phyloP scores from a whole-genome alignment of 2,797 vertebrate species.

The Coregonus sp. region DNA sequence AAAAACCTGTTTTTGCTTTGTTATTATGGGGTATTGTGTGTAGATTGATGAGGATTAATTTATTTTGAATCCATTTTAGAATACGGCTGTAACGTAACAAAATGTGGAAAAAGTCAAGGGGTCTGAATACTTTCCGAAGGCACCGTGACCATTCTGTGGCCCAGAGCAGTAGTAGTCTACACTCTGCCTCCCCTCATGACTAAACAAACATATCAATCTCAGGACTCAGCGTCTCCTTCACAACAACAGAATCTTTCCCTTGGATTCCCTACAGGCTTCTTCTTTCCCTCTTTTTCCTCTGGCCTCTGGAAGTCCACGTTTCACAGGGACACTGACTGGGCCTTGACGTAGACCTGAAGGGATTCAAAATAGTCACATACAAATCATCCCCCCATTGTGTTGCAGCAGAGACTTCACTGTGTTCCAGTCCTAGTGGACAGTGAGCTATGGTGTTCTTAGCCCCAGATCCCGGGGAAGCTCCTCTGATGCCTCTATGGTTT shows the following conservation, averaged over 20 bases:
- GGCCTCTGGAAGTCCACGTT: background rate
- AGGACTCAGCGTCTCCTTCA: conserved; percentile 7
- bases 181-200: background rate
- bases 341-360: background rate
- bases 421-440: background rate
- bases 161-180: background rate
- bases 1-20: too few species aligned
- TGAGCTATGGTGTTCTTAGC: conserved; percentile 59
- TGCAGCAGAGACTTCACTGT: background rate
- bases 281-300: background rate
- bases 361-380: background rate
- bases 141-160: conserved; percentile 62
- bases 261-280: background rate
- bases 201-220: conserved; percentile 25
- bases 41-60: too few species aligned
- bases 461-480: conserved; percentile 66
- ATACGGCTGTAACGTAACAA: too few species aligned
- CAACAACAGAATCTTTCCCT: background rate
- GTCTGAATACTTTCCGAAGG: conserved; percentile 1
- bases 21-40: too few species aligned
- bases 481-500: conserved; percentile 60
- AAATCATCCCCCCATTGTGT: background rate
- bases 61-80: too few species aligned
- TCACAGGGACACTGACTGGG: background rate
- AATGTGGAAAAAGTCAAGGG: conserved; percentile 18